phyloP scores from a whole-genome alignment of 1,140 invertebrate species.

The Anthonomus grandis region DNA sequence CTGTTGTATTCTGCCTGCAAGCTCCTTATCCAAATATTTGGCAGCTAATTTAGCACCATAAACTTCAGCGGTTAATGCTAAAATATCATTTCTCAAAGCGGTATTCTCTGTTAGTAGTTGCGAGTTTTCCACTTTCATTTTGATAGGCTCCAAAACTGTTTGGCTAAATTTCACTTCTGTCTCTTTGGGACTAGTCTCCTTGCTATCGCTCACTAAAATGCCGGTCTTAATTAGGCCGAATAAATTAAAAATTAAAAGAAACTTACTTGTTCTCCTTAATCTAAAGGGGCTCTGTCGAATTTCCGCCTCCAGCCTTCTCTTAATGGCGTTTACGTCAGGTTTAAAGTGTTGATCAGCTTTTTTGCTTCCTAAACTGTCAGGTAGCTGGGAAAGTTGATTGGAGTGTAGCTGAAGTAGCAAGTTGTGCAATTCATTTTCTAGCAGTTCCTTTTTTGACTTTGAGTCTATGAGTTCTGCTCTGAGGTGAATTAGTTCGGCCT shows the following conservation, averaged over 20 bases:
- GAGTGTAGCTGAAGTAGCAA: slow-evolving; percentile 63
- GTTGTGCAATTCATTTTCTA: slow-evolving; percentile 63
- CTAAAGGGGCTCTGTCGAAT: slow-evolving; percentile 47
- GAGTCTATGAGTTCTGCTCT: slow-evolving; percentile 66
- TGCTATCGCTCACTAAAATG: slow-evolving; percentile 16
- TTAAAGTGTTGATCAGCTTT: slow-evolving; percentile 43
- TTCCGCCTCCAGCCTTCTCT: slow-evolving; percentile 48
- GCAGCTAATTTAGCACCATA: slow-evolving; percentile 79
- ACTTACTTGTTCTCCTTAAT: slow-evolving; percentile 22
- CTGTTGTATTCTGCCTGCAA: slow-evolving; percentile 84
- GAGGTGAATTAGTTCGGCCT: slow-evolving; percentile 73
- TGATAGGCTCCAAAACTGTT: slow-evolving; percentile 47
- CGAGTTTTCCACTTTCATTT: slow-evolving; percentile 61
- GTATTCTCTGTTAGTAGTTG: slow-evolving; percentile 68
- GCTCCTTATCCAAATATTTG: slow-evolving; percentile 82
- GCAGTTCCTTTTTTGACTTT: slow-evolving; percentile 54
- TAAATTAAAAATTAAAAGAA: background rate
- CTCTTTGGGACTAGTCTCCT: slow-evolving; percentile 17
- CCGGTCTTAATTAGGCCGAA: background rate
- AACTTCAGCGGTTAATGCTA: slow-evolving; percentile 75
- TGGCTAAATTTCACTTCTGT: slow-evolving; percentile 40
- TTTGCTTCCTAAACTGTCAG: slow-evolving; percentile 46
- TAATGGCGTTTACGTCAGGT: slow-evolving; percentile 47
- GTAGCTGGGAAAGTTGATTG: slow-evolving; percentile 53
- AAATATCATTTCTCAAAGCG: slow-evolving; percentile 64